A percentile compares a stretch with the other conserved stretches of the same genome.
Conservation (phyloP, 2,113 vertebrate species). For the Callithrix jacchus region DNA sequence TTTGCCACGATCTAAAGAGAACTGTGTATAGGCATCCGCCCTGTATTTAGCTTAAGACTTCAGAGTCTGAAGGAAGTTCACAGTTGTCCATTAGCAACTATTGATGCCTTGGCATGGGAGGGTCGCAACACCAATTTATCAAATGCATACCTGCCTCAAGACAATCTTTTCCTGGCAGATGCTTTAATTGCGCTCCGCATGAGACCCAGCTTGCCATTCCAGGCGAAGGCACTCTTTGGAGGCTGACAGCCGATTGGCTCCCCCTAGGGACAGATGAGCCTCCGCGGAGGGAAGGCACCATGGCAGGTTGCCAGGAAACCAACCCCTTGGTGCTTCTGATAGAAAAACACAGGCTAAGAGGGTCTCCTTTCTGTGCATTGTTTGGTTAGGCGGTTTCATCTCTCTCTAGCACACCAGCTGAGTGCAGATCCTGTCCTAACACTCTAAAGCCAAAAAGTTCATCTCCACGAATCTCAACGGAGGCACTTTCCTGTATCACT, state of each 20-base stretch:
- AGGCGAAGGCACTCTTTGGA: constrained; percentile 70
- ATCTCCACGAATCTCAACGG: neutral
- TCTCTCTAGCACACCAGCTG: constrained; percentile 84
- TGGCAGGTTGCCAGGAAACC: constrained; percentile 91
- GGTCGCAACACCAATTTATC: neutral
- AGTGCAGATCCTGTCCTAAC: constrained; percentile 84
- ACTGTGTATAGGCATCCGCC: neutral
- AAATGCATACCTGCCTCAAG: constrained; percentile 45
- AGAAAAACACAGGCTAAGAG: constrained; percentile 89
- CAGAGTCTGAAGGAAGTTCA: neutral
- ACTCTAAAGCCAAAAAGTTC: constrained; percentile 58
- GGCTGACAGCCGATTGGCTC: constrained; percentile 90
- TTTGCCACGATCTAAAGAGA: neutral
- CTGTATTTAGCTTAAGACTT: neutral
- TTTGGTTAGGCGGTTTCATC: constrained; percentile 82
- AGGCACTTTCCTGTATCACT: neutral
- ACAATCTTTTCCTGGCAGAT: constrained; percentile 54
- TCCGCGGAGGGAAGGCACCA: constrained; percentile 83
- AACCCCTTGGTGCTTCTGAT: constrained; percentile 85
- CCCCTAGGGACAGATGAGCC: constrained; percentile 90
- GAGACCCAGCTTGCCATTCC: constrained; percentile 60
- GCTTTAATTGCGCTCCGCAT: constrained; percentile 59
- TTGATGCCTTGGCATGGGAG: neutral
- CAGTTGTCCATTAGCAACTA: neutral
- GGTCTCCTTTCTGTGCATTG: constrained; percentile 73